phyloP scores from a whole-genome alignment of 2,113 vertebrate genomes.

The Gracilinanus agilis region DNA sequence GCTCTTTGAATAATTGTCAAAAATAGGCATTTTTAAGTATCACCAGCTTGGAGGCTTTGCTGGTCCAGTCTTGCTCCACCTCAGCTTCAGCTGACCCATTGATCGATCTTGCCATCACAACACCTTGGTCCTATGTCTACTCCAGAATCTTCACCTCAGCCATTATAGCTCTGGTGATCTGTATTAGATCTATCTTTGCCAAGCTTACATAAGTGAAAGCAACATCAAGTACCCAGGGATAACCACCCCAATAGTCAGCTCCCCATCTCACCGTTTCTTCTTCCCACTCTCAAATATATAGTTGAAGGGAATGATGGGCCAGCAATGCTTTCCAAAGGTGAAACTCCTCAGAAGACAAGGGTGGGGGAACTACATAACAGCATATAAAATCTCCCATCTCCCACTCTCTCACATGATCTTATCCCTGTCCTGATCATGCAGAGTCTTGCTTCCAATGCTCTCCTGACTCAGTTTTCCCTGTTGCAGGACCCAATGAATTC shows the following conservation, averaged over 20 bases:
- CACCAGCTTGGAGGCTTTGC: neutral
- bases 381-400: neutral
- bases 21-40: neutral
- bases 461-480: neutral
- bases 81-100: neutral
- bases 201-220: neutral
- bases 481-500: neutral
- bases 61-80: neutral
- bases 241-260: neutral
- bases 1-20: neutral
- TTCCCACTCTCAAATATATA: neutral
- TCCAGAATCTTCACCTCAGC: neutral
- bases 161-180: neutral
- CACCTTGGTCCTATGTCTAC: neutral
- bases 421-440: neutral
- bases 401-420: neutral
- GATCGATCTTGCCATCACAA: neutral
- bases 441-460: neutral
- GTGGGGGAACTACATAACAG: neutral
- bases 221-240: neutral
- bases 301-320: neutral
- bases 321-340: neutral
- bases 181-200: neutral
- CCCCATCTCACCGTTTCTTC: neutral
- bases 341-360: neutral